Evolutionary conservation across 2,113 vertebrate species (phyloP).

Genomic region (Haemorhous mexicanus): DNA sequence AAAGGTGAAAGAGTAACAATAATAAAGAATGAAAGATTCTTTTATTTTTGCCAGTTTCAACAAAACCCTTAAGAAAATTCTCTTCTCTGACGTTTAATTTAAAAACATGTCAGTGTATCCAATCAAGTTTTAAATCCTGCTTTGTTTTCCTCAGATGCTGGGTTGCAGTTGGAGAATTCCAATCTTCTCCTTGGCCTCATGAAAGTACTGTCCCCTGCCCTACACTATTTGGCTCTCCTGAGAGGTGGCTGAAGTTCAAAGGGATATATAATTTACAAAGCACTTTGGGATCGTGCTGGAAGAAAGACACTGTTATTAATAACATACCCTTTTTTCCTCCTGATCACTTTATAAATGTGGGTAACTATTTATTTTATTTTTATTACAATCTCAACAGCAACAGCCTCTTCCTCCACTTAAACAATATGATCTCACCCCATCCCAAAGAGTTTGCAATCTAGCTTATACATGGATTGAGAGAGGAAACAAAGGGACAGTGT

Average conservation of each 20-base stretch:
- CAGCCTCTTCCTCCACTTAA: background rate
- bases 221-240: slow-evolving; percentile 38
- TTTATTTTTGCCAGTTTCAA: slow-evolving; percentile 60
- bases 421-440: background rate
- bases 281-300: slow-evolving; percentile 26
- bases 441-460: background rate
- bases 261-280: slow-evolving; percentile 46
- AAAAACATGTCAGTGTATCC: slow-evolving; percentile 20
- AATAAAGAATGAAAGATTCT: slow-evolving; percentile 63
- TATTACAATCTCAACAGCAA: background rate
- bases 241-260: slow-evolving; percentile 56
- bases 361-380: background rate
- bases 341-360: background rate
- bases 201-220: slow-evolving; percentile 38
- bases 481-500: background rate
- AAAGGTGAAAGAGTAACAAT: slow-evolving; percentile 69
- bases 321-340: background rate
- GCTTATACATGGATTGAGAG: background rate
- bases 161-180: slow-evolving; percentile 25
- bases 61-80: slow-evolving; percentile 41
- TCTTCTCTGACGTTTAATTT: slow-evolving; percentile 49
- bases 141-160: slow-evolving; percentile 28
- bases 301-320: slow-evolving; percentile 28
- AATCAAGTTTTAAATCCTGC: background rate
- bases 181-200: slow-evolving; percentile 6